A percentile compares a stretch with the other conserved stretches of the same genome.
phyloP scores from a whole-genome alignment of 2,113 vertebrate genomes.

The Xiphorhynchus elegans region DNA sequence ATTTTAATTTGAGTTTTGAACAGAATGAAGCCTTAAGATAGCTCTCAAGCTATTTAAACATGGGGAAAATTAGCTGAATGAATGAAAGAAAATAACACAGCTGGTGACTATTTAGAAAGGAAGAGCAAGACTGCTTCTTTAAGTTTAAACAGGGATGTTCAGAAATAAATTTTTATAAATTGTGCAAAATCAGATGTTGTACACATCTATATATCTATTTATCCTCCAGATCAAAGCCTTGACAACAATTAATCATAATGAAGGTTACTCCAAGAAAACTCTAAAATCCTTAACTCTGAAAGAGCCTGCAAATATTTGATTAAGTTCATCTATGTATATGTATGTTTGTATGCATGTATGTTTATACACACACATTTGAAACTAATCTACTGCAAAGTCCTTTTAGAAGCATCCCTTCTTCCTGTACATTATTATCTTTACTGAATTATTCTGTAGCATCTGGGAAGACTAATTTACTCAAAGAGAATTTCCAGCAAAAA shows the following conservation, averaged over 20 bases:
- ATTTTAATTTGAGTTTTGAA: slow-evolving; percentile 55
- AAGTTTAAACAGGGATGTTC: slow-evolving; percentile 20
- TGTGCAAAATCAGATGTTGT: slow-evolving; percentile 23
- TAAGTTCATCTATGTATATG: background rate
- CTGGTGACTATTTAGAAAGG: slow-evolving; percentile 51
- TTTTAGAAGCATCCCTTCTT: background rate
- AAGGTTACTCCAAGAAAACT: background rate
- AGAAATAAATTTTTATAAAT: slow-evolving; percentile 51
- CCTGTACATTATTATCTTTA: slow-evolving; percentile 14
- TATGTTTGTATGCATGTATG: background rate
- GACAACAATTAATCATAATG: slow-evolving; percentile 44
- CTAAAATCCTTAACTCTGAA: background rate
- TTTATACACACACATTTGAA: background rate
- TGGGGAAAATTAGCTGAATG: slow-evolving; percentile 45
- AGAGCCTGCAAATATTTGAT: background rate
- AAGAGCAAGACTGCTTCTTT: slow-evolving; percentile 16
- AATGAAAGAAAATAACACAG: slow-evolving; percentile 65
- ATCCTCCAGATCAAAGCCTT: background rate
- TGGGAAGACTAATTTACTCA: slow-evolving; percentile 22
- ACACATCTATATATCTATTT: background rate
- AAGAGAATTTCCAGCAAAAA: slow-evolving; percentile 40
- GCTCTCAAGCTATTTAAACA: slow-evolving; percentile 48
- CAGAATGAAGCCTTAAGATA: slow-evolving; percentile 47
- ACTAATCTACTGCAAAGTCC: background rate
- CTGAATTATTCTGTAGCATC: slow-evolving; percentile 16